Evolutionary conservation across 2,797 vertebrate genomes (phyloP).

Genomic region (Simalia tracyae): DNA sequence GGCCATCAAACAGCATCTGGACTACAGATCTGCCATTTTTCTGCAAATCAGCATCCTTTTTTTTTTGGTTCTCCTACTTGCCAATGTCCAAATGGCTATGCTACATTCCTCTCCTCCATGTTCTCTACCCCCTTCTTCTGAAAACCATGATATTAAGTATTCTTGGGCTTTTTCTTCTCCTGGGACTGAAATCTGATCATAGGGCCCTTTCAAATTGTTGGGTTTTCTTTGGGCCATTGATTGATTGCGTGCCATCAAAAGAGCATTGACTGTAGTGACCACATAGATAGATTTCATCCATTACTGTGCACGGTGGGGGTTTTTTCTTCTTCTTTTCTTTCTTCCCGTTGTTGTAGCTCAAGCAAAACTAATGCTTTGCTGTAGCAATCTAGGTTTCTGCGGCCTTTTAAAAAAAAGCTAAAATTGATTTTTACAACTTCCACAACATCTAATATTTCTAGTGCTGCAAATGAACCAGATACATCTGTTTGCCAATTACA

Average conservation of each 20-base stretch:
- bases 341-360: slow-evolving; percentile 19
- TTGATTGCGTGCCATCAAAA: background rate
- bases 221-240: background rate
- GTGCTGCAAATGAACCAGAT: slow-evolving; percentile 29
- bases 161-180: background rate
- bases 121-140: background rate
- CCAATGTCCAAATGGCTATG: background rate
- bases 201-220: background rate
- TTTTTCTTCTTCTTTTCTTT: background rate
- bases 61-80: background rate
- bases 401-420: slow-evolving; percentile 27
- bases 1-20: background rate
- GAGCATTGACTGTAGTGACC: background rate
- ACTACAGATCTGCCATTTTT: background rate
- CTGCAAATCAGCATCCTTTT: background rate
- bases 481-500: slow-evolving; percentile 29
- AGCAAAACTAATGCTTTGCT: background rate
- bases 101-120: background rate
- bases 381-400: background rate
- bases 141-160: background rate
- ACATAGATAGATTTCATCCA: background rate
- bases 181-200: background rate
- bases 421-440: slow-evolving; percentile 19
- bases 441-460: slow-evolving; percentile 31
- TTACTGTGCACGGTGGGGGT: background rate